phyloP scores from a whole-genome alignment of 2,888 invertebrate species.

The Microctonus hyperodae region DNA sequence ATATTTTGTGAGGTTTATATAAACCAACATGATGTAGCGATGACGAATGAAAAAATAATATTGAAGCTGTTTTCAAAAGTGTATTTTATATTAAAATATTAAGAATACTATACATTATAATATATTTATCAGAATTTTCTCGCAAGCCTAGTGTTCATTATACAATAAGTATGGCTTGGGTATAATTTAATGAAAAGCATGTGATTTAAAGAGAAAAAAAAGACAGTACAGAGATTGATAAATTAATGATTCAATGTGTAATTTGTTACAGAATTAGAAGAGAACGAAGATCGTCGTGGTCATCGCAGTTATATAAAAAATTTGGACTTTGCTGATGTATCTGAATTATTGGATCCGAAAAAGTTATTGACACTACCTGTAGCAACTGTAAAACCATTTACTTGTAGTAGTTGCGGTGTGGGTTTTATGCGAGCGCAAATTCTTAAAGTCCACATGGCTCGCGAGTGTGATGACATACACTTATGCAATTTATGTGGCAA shows the following conservation, averaged over 20 bases:
- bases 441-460: conserved; percentile 9
- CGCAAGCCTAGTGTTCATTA: not conserved
- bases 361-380: not conserved
- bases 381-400: conserved; percentile 5
- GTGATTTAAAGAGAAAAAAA: not conserved
- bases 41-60: too few species aligned
- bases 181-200: not conserved
- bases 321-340: not conserved
- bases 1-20: not conserved
- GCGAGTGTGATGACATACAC: conserved; percentile 1
- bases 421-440: conserved; percentile 15
- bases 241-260: not conserved
- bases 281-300: not conserved
- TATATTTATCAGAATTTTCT: not conserved
- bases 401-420: conserved; percentile 8
- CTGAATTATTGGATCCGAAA: not conserved
- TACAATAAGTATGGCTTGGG: not conserved
- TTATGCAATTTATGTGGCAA: not conserved
- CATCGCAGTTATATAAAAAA: not conserved
- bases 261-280: conserved; percentile 12
- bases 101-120: not conserved
- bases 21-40: too few species aligned
- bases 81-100: not conserved
- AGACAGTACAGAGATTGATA: not conserved
- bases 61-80: not conserved